These are phyloP conservation scores for Aphaenogaster floridana DNA, from an alignment of 1,140 invertebrate genomes.

Conservation along the genomic window DNA sequence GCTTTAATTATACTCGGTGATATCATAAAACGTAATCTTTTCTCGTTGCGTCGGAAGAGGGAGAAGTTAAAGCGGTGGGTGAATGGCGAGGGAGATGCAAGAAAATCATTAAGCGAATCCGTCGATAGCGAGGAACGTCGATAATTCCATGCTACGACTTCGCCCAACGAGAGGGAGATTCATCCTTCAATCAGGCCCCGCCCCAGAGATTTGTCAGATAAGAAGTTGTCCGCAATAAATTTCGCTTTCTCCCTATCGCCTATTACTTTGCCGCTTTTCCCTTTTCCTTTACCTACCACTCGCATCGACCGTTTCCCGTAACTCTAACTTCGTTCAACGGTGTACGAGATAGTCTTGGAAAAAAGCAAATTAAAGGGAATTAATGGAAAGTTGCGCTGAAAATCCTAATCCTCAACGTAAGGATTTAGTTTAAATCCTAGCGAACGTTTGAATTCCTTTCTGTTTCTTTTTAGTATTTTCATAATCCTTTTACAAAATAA, in stretches of 20 bases:
- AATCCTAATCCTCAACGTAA: conserved; percentile 14
- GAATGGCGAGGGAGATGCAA: conserved; percentile 16
- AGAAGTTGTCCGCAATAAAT: conserved; percentile 68
- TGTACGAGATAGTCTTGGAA: neutral
- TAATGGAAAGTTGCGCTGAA: conserved; percentile 10
- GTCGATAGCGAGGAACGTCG: conserved; percentile 19
- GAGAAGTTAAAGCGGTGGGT: neutral
- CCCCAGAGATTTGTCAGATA: conserved; percentile 60
- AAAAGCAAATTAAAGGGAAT: neutral
- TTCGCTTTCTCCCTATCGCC: conserved; percentile 23
- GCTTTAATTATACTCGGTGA: neutral
- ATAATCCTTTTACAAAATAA: neutral
- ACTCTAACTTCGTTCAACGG: conserved; percentile 39
- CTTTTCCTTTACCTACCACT: conserved; percentile 15
- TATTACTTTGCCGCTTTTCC: conserved; percentile 28
- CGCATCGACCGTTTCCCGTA: conserved; percentile 20
- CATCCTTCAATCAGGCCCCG: conserved; percentile 41
- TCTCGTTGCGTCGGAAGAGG: neutral
- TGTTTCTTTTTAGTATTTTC: neutral
- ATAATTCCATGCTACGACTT: conserved; percentile 37
- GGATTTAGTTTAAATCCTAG: neutral
- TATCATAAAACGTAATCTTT: conserved; percentile 3
- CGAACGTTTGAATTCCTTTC: neutral
- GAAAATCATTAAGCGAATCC: conserved; percentile 56
- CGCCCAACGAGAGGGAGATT: conserved; percentile 22